phyloP scores from a whole-genome alignment of 2,888 invertebrate genomes.

The Dolomedes plantarius region DNA sequence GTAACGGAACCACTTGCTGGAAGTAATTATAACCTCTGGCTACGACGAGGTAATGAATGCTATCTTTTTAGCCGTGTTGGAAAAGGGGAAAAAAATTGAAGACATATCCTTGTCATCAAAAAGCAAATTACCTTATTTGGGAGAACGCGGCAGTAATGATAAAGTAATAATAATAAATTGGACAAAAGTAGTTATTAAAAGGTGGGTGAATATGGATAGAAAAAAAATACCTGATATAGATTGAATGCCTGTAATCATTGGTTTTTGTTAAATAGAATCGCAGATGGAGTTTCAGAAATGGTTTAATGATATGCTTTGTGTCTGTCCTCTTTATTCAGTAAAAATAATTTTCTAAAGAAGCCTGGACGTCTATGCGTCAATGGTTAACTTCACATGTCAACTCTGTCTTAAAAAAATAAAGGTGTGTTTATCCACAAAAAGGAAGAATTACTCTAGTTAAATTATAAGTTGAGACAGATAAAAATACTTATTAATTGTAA shows the following conservation, averaged over 20 bases:
- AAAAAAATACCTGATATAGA: constrained; percentile 28
- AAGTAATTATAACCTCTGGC: constrained; percentile 68
- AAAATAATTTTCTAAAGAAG: no score
- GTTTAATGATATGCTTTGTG: constrained; percentile 39
- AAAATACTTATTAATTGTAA: no score
- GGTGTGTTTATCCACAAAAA: no score
- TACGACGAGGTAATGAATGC: constrained; percentile 57
- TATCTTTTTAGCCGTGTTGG: constrained; percentile 23
- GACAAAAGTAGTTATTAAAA: constrained; percentile 8
- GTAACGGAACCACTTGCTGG: constrained; percentile 45
- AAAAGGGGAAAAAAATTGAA: constrained; percentile 13
- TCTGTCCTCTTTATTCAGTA: no score
- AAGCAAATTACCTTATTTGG: constrained; percentile 57
- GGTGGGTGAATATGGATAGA: background rate
- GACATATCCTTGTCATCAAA: constrained; percentile 25
- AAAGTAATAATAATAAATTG: background rate
- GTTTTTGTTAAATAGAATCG: constrained; percentile 45
- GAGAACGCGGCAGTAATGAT: constrained; percentile 6
- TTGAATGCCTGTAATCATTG: constrained; percentile 56
- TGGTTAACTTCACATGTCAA: no score
- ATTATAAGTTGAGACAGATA: no score
- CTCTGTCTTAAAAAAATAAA: no score
- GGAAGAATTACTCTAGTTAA: no score
- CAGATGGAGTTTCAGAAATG: constrained; percentile 22
- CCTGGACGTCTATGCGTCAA: no score